Evolutionary conservation across 2,888 invertebrate genomes (phyloP), one percentile per base, ranked within the genome.

Genomic region (Hecatera dysodea): DNA sequence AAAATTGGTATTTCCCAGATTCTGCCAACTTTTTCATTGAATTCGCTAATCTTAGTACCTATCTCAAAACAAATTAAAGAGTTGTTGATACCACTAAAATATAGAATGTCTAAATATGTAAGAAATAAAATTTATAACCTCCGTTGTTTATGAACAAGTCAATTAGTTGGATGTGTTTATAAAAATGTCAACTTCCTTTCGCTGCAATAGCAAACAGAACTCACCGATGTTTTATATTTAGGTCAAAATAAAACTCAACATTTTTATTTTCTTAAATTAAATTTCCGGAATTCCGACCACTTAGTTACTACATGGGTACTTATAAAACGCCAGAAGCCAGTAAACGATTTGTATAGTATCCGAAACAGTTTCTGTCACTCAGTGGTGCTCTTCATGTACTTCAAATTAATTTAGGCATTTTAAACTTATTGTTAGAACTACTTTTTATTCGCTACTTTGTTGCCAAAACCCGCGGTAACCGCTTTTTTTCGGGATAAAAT

Each of bases 71-170:
- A 53, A 53, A 63, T 2, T 4, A 56, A 33, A 36, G 17, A 5
- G 24, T 3, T 59, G 8, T 48, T 73, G 56, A 19, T 27, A 72
- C 19, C 64, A 56, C 11, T 56, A 11, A 50, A 64, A 50, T n/a
- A 44, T 44, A 19, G 19, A 44, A 36, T 44, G 27, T 36, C 27
- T 8, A n/a, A 55, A 52, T 29, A n/a, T 57, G 5, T 44, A 42
- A 6, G 12, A 59, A 39, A 59, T 24, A 33, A 46, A 33, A 48
- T 66, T 12, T 56, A 36, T 48, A 42, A 59, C 2, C 2, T 15
- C 39, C 15, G 27, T 68, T 67, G 33, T 67, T 75, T 67, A 36
- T 48, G 33, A 75, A 67, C 44, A 67, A 1, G 50, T 65, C 48
- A 5, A 17, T 19, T 15, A 12, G 5, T 48, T 55, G 29, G 46